Percentiles rank a stretch among this genome's conserved stretches.
phyloP scores from a whole-genome alignment of 2,888 invertebrate genomes.

The Drosophila nigricruria region DNA sequence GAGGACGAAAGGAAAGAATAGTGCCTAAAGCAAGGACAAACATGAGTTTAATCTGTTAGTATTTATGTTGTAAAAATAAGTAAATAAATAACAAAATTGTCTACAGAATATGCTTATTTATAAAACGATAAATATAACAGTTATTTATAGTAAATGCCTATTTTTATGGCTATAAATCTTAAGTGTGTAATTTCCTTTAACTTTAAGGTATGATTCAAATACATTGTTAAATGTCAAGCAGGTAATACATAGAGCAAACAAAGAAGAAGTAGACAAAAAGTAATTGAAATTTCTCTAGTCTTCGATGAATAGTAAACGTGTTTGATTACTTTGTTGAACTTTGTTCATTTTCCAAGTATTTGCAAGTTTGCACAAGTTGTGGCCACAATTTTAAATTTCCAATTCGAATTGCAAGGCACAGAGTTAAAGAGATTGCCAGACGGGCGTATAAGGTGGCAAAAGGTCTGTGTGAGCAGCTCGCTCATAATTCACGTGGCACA shows the following conservation, averaged over 20 bases:
- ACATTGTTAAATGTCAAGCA: background rate
- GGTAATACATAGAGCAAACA: background rate
- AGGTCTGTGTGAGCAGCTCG: constrained; percentile 20
- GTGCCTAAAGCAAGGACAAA: background rate
- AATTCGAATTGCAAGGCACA: background rate
- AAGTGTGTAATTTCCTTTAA: background rate
- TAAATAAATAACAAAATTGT: background rate
- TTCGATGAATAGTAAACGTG: background rate
- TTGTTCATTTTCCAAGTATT: constrained; percentile 3
- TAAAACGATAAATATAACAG: background rate
- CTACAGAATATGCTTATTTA: background rate
- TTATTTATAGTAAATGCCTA: background rate
- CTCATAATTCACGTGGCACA: constrained; percentile 43
- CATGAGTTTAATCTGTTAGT: background rate
- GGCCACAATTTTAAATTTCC: background rate
- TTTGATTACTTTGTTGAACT: background rate
- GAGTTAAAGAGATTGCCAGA: background rate
- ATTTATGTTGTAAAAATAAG: background rate
- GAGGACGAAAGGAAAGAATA: background rate
- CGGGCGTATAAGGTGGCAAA: constrained; percentile 10
- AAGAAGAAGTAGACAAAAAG: background rate
- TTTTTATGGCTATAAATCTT: background rate
- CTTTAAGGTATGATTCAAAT: background rate
- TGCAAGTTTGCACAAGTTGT: constrained; percentile 4
- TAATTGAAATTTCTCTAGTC: background rate